Conservation (phyloP, 2,113 vertebrate genomes). For the Columbina picui region DNA sequence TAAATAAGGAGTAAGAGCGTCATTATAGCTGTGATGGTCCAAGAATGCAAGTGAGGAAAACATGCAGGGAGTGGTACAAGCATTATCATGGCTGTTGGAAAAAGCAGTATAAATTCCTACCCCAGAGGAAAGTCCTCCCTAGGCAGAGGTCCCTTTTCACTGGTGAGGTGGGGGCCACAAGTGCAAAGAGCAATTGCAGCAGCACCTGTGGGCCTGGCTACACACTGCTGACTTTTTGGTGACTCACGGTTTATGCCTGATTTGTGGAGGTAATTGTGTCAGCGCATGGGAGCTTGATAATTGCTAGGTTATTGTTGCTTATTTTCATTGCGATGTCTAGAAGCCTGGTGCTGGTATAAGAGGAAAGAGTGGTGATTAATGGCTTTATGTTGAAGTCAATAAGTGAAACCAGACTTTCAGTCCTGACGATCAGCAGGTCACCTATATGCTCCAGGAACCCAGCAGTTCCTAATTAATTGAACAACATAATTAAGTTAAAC, state of each 20-base stretch:
- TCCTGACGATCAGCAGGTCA: rapidly evolving
- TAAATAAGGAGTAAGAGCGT: neutral
- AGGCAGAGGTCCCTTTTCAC: neutral
- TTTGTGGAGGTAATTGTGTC: neutral
- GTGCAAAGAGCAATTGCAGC: neutral
- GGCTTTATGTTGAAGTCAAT: neutral
- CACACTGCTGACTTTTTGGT: neutral
- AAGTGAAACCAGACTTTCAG: neutral
- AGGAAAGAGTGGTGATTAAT: neutral
- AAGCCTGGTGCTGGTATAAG: neutral
- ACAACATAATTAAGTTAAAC: neutral
- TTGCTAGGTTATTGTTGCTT: neutral
- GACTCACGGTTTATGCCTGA: neutral
- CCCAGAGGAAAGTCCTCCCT: neutral
- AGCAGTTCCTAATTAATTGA: neutral
- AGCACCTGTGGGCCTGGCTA: neutral
- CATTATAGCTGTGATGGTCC: neutral
- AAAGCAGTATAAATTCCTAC: neutral
- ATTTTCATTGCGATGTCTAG: neutral
- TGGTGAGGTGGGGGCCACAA: neutral
- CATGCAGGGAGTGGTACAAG: neutral
- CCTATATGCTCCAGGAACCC: neutral
- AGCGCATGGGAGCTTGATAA: neutral
- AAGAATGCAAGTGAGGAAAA: neutral
- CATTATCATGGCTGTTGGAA: neutral